Conservation (phyloP, 2,797 vertebrate species). For the Alfaro cultratus region DNA sequence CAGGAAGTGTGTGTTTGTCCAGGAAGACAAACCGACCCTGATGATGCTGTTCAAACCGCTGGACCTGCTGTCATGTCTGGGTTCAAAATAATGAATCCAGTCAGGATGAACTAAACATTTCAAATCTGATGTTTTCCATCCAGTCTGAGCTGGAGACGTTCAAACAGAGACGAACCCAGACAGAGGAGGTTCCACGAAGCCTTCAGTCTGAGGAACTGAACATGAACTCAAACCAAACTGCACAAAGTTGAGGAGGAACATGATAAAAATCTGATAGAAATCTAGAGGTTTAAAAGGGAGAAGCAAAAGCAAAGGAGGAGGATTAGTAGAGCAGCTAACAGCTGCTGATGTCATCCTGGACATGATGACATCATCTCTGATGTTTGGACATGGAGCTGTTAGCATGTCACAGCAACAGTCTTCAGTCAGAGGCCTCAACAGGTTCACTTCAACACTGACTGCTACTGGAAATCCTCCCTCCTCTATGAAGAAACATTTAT, state of each 20-base stretch:
- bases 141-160: not conserved
- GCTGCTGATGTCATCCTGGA: not conserved
- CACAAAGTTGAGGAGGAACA: no score
- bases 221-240: not conserved
- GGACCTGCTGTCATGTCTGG: slow-evolving; percentile 29
- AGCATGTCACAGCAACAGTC: not conserved
- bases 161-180: not conserved
- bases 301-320: not conserved
- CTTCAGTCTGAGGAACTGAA: not conserved
- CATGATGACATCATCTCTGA: not conserved
- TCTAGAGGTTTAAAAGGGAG: not conserved
- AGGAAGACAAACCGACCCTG: not conserved
- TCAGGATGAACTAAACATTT: not conserved
- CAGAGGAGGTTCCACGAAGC: no score
- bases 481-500: not conserved
- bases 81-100: not conserved
- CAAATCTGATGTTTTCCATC: not conserved
- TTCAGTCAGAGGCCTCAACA: not conserved
- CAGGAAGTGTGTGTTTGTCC: not conserved
- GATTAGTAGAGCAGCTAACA: not conserved
- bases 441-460: not conserved
- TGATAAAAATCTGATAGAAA: no score
- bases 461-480: not conserved
- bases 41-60: slow-evolving; percentile 54
- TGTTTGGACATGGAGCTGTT: not conserved